Evolutionary conservation across 1,140 invertebrate species (phyloP).

Genomic region (Musca domestica): DNA sequence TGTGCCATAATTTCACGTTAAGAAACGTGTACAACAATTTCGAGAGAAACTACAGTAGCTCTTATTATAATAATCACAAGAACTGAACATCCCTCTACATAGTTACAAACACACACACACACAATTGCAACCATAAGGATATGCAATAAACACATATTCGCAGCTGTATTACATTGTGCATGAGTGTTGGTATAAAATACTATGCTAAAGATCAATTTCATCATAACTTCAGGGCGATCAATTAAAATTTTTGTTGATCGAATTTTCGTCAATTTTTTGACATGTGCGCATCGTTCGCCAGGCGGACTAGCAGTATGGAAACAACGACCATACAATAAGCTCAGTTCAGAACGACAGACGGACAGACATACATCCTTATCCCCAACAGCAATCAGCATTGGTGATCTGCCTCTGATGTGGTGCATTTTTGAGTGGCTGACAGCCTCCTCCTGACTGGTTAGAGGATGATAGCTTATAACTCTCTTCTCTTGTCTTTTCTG

Average conservation of each 20-base stretch:
- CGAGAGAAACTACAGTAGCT: constrained; percentile 23
- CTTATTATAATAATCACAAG: constrained; percentile 51
- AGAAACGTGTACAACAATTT: too few species aligned
- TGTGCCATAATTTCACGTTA: constrained; percentile 30
- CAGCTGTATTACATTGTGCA: constrained; percentile 4
- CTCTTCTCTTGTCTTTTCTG: too few species aligned
- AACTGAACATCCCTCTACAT: constrained; percentile 13
- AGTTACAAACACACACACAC: neutral
- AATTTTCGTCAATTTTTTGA: constrained; percentile 55
- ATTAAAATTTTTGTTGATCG: constrained; percentile 53
- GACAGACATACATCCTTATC: too few species aligned
- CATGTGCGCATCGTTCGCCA: constrained; percentile 38
- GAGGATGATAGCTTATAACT: too few species aligned
- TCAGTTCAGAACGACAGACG: too few species aligned
- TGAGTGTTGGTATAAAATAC: constrained; percentile 1
- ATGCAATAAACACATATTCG: neutral
- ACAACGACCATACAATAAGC: neutral
- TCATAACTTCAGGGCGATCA: constrained; percentile 54
- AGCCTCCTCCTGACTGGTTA: too few species aligned
- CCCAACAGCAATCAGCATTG: too few species aligned
- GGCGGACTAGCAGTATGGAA: neutral
- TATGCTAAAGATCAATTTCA: constrained; percentile 42
- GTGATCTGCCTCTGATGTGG: too few species aligned
- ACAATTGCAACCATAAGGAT: too few species aligned
- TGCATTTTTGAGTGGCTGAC: too few species aligned